Percentiles rank a stretch among this genome's conserved stretches.
These are phyloP conservation scores for Eretmochelys imbricata DNA, from an alignment of 2,113 vertebrate species.

Conservation along the genomic window DNA sequence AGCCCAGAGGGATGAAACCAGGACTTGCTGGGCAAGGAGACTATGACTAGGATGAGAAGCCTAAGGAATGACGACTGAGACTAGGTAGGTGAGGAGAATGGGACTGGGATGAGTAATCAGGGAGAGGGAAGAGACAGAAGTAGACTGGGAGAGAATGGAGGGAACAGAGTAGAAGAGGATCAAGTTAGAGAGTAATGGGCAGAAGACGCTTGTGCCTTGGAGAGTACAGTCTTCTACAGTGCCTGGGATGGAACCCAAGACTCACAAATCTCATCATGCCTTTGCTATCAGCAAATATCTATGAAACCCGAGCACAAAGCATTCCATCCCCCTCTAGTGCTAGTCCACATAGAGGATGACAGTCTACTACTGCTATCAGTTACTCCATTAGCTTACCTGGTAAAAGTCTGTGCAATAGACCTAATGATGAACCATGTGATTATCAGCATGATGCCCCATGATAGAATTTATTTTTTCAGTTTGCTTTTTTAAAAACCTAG, in stretches of 20 bases:
- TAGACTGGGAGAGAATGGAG: neutral
- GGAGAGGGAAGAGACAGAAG: neutral
- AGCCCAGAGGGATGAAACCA: neutral
- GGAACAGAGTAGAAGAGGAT: neutral
- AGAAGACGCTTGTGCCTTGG: neutral
- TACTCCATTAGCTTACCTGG: neutral
- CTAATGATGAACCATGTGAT: neutral
- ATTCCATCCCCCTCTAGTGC: neutral
- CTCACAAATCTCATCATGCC: neutral
- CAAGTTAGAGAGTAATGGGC: neutral
- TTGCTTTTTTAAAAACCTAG: neutral
- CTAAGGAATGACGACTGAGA: neutral
- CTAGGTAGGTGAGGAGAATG: neutral
- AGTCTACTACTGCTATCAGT: neutral
- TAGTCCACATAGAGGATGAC: neutral
- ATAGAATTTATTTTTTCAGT: neutral
- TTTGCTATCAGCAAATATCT: neutral
- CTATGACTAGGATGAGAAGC: neutral
- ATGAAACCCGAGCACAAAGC: neutral
- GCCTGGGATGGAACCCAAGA: neutral
- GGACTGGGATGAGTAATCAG: neutral
- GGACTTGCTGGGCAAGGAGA: neutral
- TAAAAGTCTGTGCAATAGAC: neutral
- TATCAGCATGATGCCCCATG: neutral
- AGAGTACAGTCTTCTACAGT: neutral